Percentiles rank a stretch among this genome's conserved stretches.
These are phyloP conservation scores for Chromoteleia sp. DNA, from an alignment of 2,888 invertebrate genomes.

Conservation along the genomic window DNA sequence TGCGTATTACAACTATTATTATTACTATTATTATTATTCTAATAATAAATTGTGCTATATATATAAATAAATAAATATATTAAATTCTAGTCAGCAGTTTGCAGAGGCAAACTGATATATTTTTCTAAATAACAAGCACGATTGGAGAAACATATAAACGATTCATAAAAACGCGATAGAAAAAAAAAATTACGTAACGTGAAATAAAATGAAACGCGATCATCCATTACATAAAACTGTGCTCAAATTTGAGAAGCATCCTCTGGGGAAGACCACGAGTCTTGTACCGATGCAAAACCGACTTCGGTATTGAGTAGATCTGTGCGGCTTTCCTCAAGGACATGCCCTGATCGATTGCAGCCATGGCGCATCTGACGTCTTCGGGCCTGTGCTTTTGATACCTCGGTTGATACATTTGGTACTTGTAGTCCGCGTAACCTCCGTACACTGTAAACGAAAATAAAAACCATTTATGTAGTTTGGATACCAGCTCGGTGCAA, in stretches of 20 bases:
- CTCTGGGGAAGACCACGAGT: slow-evolving; percentile 71
- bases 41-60: no score
- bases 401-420: slow-evolving; percentile 42
- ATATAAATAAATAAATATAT: no score
- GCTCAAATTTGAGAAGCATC: slow-evolving; percentile 34
- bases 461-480: slow-evolving; percentile 54
- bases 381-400: slow-evolving; percentile 54
- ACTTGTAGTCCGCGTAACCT: slow-evolving; percentile 28
- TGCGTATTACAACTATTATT: no score
- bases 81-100: no score
- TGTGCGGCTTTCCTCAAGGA: slow-evolving; percentile 78
- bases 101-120: no score
- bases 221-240: slow-evolving; percentile 10
- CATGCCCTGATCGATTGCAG: slow-evolving; percentile 77
- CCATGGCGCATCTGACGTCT: slow-evolving; percentile 73
- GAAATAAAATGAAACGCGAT: background rate
- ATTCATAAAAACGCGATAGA: background rate
- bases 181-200: no score
- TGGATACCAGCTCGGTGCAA: background rate
- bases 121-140: no score
- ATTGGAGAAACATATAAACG: no score
- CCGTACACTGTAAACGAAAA: slow-evolving; percentile 59
- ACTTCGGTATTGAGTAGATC: slow-evolving; percentile 76
- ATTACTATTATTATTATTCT: no score
- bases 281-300: slow-evolving; percentile 77